A percentile compares a stretch with the other conserved stretches of the same genome.
Conservation (phyloP, 2,888 invertebrate genomes). For the Lymantria dispar region DNA sequence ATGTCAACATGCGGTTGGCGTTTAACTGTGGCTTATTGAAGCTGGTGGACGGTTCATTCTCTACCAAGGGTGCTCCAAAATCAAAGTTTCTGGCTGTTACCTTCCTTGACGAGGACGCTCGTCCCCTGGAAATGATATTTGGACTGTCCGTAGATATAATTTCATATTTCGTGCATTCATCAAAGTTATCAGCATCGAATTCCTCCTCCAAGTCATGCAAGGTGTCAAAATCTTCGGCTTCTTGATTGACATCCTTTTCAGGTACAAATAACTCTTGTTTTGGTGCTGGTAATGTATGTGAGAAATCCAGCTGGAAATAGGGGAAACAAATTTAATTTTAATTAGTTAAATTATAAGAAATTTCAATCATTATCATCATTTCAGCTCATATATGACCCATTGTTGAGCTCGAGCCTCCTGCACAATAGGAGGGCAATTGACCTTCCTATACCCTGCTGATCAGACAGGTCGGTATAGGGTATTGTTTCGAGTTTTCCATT, state of each 20-base stretch:
- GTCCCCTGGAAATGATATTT: conserved; percentile 66
- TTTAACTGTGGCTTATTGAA: conserved; percentile 56
- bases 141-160: conserved; percentile 78
- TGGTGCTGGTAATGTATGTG: conserved; percentile 49
- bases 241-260: conserved; percentile 47
- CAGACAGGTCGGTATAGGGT: too few relatives aligned
- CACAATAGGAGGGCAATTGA: too few relatives aligned
- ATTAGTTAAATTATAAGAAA: too few relatives aligned
- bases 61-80: conserved; percentile 72
- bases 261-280: conserved; percentile 49
- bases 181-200: conserved; percentile 66
- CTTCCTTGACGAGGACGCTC: conserved; percentile 52
- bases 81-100: conserved; percentile 59
- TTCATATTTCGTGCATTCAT: conserved; percentile 73
- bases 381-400: too few relatives aligned
- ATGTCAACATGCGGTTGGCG: conserved; percentile 66
- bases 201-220: conserved; percentile 74
- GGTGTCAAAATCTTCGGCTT: conserved; percentile 56
- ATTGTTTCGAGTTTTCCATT: too few relatives aligned
- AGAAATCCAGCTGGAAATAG: conserved; percentile 64
- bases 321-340: too few relatives aligned
- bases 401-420: too few relatives aligned
- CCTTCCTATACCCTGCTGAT: too few relatives aligned
- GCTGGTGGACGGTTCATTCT: conserved; percentile 65
- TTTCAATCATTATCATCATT: too few relatives aligned